These are phyloP conservation scores for Chloroceryle aenea DNA, from an alignment of 2,113 vertebrate species.

Conservation along the genomic window DNA sequence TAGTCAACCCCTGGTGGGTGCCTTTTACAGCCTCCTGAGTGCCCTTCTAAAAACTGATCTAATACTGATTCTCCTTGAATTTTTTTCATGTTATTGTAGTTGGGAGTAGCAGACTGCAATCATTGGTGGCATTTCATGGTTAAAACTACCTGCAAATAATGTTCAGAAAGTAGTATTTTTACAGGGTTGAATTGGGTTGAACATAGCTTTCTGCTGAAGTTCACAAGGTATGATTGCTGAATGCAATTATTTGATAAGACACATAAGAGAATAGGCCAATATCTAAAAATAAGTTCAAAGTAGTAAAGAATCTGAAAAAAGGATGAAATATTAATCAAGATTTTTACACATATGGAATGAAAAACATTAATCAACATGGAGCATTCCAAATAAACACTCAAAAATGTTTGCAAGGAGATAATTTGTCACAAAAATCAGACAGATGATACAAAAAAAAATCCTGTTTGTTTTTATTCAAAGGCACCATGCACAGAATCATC, in stretches of 20 bases:
- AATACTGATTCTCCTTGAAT: slow-evolving; percentile 68
- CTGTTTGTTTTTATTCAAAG: slow-evolving; percentile 48
- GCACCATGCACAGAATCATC: neutral
- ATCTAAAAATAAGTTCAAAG: slow-evolving; percentile 74
- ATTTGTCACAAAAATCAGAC: slow-evolving; percentile 59
- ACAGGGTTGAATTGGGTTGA: slow-evolving; percentile 35
- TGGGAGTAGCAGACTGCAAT: slow-evolving; percentile 59
- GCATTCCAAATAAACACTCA: slow-evolving; percentile 35
- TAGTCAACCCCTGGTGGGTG: slow-evolving; percentile 58
- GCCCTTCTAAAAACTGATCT: slow-evolving; percentile 61
- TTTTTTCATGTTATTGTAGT: slow-evolving; percentile 64
- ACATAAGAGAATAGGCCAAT: slow-evolving; percentile 53
- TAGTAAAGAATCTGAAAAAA: slow-evolving; percentile 43
- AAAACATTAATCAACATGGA: slow-evolving; percentile 51
- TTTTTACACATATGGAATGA: slow-evolving; percentile 56
- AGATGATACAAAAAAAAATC: slow-evolving; percentile 49
- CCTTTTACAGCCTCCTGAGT: slow-evolving; percentile 71
- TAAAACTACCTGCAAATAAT: slow-evolving; percentile 53
- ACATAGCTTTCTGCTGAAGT: neutral
- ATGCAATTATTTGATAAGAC: slow-evolving; percentile 66
- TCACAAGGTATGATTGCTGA: slow-evolving; percentile 56
- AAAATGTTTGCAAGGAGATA: slow-evolving; percentile 51
- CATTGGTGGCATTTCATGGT: slow-evolving; percentile 62
- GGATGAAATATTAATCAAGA: slow-evolving; percentile 70
- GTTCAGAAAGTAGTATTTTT: slow-evolving; percentile 54